Evolutionary conservation across 2,113 vertebrate species (phyloP).

Genomic region (Oncorhynchus kisutch): DNA sequence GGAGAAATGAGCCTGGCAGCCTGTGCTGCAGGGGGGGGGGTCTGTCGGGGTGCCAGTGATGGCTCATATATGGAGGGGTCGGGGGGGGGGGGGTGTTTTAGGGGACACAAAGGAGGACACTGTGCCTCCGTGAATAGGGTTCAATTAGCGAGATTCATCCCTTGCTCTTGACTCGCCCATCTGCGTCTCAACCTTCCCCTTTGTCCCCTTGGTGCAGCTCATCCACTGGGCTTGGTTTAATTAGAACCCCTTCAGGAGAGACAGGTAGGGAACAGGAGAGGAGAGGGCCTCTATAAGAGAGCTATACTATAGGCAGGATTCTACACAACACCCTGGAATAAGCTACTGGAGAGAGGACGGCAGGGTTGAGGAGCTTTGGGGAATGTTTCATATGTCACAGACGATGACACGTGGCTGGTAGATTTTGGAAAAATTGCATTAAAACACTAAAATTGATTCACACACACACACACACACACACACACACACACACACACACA

Average conservation of each 20-base stretch:
- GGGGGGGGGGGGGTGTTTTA: background rate
- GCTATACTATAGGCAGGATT: background rate
- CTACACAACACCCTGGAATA: background rate
- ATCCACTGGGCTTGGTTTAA: constrained; percentile 6
- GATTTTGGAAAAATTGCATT: constrained; percentile 6
- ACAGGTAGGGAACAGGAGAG: background rate
- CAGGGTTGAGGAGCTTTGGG: background rate
- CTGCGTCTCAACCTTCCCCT: constrained; percentile 29
- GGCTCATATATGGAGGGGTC: background rate
- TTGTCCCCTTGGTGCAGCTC: constrained; percentile 38
- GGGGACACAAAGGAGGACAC: constrained; percentile 3
- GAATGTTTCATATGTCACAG: background rate
- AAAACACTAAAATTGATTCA: constrained; percentile 12
- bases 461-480: background rate
- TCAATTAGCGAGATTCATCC: constrained; percentile 58
- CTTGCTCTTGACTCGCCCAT: constrained; percentile 29
- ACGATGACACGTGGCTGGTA: background rate
- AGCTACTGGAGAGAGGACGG: background rate
- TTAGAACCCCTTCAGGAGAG: constrained; percentile 29
- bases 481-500: background rate
- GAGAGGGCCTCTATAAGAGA: constrained; percentile 7
- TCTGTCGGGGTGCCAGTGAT: background rate
- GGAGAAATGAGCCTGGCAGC: background rate
- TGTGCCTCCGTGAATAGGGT: background rate
- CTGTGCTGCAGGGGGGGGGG: too few relatives aligned